These are phyloP conservation scores for Tyrophagus putrescentiae DNA, from an alignment of 1,140 invertebrate genomes.

Conservation along the genomic window DNA sequence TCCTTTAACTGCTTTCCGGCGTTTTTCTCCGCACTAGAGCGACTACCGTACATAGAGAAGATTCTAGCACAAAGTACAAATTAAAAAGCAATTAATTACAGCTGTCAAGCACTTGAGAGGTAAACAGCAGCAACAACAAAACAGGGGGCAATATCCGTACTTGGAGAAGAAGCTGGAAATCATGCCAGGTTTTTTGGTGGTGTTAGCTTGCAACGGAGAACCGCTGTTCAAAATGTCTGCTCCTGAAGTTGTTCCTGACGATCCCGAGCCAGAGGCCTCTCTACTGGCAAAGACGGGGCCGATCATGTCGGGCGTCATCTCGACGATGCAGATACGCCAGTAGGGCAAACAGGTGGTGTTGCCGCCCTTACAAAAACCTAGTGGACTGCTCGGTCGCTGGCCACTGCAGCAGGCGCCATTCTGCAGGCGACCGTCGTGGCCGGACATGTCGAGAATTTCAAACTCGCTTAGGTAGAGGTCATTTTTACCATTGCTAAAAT, in stretches of 20 bases:
- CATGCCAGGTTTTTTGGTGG: neutral
- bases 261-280: neutral
- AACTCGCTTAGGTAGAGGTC: slow-evolving; percentile 15
- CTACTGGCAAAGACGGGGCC: neutral
- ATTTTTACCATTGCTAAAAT: too few relatives aligned
- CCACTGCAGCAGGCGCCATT: slow-evolving; percentile 21
- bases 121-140: too few relatives aligned
- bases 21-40: too few relatives aligned
- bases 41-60: neutral
- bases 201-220: too few relatives aligned
- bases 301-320: slow-evolving; percentile 3
- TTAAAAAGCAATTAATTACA: too few relatives aligned
- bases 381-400: slow-evolving; percentile 4
- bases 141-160: too few relatives aligned
- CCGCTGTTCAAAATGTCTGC: neutral
- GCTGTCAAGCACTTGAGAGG: too few relatives aligned
- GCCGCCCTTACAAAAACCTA: slow-evolving; percentile 20
- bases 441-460: slow-evolving; percentile 20
- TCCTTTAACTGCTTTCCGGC: neutral
- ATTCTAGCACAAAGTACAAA: too few relatives aligned
- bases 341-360: slow-evolving; percentile 22
- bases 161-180: neutral
- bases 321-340: slow-evolving; percentile 20
- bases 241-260: neutral
- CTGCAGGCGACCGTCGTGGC: slow-evolving; percentile 16